These are phyloP conservation scores for Fratercula arctica DNA, from an alignment of 2,797 vertebrate species.

Conservation along the genomic window DNA sequence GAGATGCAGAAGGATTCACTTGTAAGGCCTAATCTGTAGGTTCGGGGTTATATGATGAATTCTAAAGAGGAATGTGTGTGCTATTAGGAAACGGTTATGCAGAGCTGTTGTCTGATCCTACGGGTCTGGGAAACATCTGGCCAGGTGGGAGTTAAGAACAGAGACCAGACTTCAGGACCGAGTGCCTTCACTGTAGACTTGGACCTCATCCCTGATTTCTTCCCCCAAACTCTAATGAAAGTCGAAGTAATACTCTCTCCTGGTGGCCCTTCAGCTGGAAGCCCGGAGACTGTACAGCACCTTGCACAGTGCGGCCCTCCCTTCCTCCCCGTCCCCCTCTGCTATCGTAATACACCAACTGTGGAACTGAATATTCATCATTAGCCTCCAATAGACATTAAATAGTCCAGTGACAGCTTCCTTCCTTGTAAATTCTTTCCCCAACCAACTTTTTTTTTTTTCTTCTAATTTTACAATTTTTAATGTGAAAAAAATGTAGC, in stretches of 20 bases:
- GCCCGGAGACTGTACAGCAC: background rate
- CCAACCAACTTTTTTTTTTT: background rate
- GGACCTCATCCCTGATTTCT: background rate
- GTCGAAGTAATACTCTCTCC: background rate
- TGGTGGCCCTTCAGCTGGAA: background rate
- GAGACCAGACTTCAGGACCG: background rate
- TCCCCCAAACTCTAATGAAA: background rate
- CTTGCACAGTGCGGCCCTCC: fast-evolving
- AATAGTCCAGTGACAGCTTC: background rate
- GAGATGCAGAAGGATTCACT: background rate
- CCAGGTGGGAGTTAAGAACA: background rate
- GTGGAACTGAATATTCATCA: background rate
- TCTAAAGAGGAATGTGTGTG: background rate
- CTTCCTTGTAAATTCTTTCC: background rate
- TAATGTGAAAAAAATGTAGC: background rate
- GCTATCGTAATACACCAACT: background rate
- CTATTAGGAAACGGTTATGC: background rate
- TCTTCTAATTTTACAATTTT: background rate
- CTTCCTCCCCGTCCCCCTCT: background rate
- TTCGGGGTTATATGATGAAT: fast-evolving
- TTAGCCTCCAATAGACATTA: background rate
- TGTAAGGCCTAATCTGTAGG: background rate
- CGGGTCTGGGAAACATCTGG: background rate
- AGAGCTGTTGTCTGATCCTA: fast-evolving
- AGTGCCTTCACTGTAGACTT: background rate